phyloP scores from a whole-genome alignment of 2,113 vertebrate genomes.

The Myotis lucifugus region DNA sequence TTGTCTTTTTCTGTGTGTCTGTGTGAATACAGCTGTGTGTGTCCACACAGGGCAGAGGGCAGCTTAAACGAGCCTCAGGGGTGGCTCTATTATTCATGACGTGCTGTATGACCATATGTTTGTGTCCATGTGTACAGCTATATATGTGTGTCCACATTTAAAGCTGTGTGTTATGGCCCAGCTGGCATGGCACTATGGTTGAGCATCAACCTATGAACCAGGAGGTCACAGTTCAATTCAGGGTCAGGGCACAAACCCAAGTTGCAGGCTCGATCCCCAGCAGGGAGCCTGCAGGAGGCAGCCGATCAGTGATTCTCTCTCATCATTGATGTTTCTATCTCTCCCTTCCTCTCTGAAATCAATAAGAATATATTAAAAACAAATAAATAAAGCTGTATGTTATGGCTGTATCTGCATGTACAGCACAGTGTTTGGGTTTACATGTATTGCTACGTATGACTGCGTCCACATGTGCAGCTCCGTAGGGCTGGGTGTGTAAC shows the following conservation, averaged over 20 bases:
- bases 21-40: background rate
- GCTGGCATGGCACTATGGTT: too few species aligned
- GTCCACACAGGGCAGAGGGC: background rate
- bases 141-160: background rate
- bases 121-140: background rate
- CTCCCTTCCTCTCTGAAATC: too few species aligned
- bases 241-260: too few species aligned
- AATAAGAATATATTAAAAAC: too few species aligned
- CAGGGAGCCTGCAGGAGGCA: too few species aligned
- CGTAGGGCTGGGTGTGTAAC: background rate
- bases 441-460: background rate
- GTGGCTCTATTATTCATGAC: background rate
- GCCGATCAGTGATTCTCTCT: too few species aligned
- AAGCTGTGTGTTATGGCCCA: background rate
- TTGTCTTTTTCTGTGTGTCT: background rate
- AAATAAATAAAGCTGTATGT: background rate
- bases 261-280: too few species aligned
- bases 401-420: background rate
- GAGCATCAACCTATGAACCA: too few species aligned
- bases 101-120: background rate
- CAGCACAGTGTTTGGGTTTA: background rate
- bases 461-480: background rate
- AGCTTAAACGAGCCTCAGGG: background rate
- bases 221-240: too few species aligned
- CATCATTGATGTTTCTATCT: too few species aligned